Conservation (phyloP, 2,888 invertebrate species). For the Volucella bombylans region DNA sequence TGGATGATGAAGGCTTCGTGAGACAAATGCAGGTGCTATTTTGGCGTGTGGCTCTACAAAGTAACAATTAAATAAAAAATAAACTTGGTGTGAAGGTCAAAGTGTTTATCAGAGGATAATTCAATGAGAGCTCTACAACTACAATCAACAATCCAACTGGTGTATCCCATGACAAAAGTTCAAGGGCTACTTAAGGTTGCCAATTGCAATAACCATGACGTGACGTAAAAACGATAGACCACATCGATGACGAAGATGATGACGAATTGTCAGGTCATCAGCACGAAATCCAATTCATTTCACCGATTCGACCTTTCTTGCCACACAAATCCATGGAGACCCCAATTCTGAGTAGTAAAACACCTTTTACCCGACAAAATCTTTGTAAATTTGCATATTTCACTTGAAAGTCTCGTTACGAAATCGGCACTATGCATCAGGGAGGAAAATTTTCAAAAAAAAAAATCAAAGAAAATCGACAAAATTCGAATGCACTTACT, state of each 20-base stretch:
- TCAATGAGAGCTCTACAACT: not conserved
- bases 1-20: not conserved
- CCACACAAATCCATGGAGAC: not conserved
- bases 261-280: constrained; percentile 14
- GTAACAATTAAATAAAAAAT: constrained; percentile 4
- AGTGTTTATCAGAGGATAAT: not conserved
- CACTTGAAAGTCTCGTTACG: constrained; percentile 53
- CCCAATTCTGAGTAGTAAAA: not conserved
- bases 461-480: constrained; percentile 8
- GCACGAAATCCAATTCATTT: constrained; percentile 8
- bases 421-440: constrained; percentile 39
- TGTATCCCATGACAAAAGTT: constrained; percentile 30
- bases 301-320: not conserved
- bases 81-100: constrained; percentile 26
- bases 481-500: constrained; percentile 50
- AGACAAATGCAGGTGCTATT: too few relatives aligned
- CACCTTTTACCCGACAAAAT: not conserved
- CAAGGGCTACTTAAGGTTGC: constrained; percentile 52
- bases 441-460: not conserved
- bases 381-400: constrained; percentile 22
- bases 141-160: not conserved
- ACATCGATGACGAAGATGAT: not conserved
- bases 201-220: not conserved
- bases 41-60: not conserved
- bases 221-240: too few relatives aligned